Conservation (phyloP, 2,113 vertebrate genomes). For the Chionis minor region DNA sequence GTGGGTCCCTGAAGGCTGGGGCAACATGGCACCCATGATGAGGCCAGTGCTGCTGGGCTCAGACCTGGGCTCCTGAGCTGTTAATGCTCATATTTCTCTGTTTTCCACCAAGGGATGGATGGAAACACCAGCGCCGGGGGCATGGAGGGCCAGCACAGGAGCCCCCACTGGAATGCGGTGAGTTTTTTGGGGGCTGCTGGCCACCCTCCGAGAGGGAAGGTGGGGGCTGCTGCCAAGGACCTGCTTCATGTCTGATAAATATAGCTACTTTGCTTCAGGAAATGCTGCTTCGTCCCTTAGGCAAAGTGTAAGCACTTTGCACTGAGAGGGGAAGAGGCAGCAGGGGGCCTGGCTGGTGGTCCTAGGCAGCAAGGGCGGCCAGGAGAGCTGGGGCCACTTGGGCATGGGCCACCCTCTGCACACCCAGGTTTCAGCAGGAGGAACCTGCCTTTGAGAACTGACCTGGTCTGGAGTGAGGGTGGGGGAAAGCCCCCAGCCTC, state of each 20-base stretch:
- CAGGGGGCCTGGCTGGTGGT: not conserved
- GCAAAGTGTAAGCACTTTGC: not conserved
- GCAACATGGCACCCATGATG: fast-evolving
- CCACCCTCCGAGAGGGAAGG: not conserved
- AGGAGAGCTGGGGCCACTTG: not conserved
- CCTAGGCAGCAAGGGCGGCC: not conserved
- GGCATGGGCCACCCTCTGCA: not conserved
- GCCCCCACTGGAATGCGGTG: conserved; percentile 66
- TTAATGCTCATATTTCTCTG: not conserved
- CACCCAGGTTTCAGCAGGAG: not conserved
- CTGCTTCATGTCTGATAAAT: not conserved
- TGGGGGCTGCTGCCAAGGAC: not conserved
- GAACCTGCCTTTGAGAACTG: fast-evolving
- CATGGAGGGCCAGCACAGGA: conserved; percentile 65
- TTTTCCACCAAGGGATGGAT: conserved; percentile 78
- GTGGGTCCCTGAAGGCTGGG: not conserved
- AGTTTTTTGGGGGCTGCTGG: conserved; percentile 55
- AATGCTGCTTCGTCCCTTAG: not conserved
- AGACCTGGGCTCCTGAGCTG: not conserved
- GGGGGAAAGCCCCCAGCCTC: not conserved
- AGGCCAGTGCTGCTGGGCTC: not conserved
- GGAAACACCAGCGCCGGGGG: conserved; percentile 63
- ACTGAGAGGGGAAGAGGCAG: not conserved
- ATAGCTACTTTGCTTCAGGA: not conserved
- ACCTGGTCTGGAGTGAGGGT: not conserved